phyloP scores from a whole-genome alignment of 2,888 invertebrate genomes.

The Leptogaster cylindrica region DNA sequence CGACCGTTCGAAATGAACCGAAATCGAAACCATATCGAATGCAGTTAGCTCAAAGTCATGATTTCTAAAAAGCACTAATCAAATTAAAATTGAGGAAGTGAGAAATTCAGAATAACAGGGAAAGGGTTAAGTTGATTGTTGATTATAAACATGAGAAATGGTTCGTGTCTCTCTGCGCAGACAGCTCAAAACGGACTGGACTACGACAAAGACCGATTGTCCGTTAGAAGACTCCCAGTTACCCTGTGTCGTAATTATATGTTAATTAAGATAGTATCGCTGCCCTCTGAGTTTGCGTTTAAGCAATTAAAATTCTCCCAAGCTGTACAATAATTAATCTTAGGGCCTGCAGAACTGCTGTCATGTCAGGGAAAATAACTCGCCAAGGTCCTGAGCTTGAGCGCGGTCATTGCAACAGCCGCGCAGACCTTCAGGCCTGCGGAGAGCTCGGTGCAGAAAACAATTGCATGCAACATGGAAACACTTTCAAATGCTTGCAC shows the following conservation, averaged over 20 bases:
- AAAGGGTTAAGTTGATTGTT: no score
- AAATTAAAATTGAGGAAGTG: no score
- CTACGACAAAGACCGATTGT: background rate
- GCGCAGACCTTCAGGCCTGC: no score
- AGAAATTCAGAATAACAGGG: no score
- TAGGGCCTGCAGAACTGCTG: background rate
- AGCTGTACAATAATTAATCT: background rate
- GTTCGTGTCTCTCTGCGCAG: no score
- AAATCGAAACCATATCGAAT: no score
- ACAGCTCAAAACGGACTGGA: background rate
- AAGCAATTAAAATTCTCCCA: background rate
- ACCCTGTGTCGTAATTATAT: conserved; percentile 3
- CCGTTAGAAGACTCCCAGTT: background rate
- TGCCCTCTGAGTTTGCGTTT: background rate
- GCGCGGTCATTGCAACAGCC: no score
- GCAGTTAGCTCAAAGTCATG: no score
- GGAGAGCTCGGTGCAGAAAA: background rate
- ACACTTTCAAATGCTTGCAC: background rate
- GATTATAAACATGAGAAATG: no score
- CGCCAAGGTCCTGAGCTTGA: background rate
- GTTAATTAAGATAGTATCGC: conserved; percentile 9
- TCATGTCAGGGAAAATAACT: background rate
- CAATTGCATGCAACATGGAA: background rate
- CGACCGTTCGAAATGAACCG: no score
- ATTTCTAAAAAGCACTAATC: no score